Evolutionary conservation across 2,888 invertebrate species (phyloP).

Genomic region (Elmis aenea): DNA sequence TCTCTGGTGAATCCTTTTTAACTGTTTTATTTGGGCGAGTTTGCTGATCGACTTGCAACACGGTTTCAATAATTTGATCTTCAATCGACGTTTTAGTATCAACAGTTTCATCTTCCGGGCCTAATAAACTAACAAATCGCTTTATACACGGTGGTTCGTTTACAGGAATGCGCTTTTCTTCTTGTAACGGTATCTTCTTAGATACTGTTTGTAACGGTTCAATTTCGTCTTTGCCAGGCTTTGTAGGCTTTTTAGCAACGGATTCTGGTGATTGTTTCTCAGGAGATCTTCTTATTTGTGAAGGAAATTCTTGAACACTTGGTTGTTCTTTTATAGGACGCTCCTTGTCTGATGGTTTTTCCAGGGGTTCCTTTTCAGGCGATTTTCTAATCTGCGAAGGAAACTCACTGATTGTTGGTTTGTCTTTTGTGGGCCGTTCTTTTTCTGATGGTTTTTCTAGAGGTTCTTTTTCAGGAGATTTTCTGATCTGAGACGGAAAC

Average conservation of each 20-base stretch:
- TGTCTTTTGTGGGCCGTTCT: not conserved
- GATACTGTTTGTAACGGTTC: constrained; percentile 13
- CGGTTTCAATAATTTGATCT: constrained; percentile 23
- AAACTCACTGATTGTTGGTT: constrained; percentile 21
- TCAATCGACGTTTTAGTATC: constrained; percentile 22
- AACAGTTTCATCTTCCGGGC: constrained; percentile 35
- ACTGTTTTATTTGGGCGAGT: constrained; percentile 26
- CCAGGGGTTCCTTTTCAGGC: constrained; percentile 6
- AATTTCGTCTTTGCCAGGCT: not conserved
- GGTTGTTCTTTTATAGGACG: not conserved
- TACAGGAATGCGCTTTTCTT: constrained; percentile 33
- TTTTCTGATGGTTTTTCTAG: constrained; percentile 9
- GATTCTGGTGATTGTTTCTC: constrained; percentile 12
- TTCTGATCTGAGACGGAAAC: constrained; percentile 11
- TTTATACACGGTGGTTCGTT: constrained; percentile 38
- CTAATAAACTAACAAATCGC: constrained; percentile 33
- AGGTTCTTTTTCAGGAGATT: constrained; percentile 6
- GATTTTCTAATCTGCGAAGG: constrained; percentile 23
- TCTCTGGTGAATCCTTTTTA: constrained; percentile 31
- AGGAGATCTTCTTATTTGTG: constrained; percentile 16
- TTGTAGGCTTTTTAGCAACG: constrained; percentile 7
- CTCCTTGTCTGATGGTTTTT: not conserved
- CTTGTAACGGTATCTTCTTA: constrained; percentile 18
- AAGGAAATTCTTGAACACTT: constrained; percentile 18
- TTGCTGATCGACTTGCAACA: constrained; percentile 1